Evolutionary conservation across 1,140 invertebrate genomes (phyloP).

Genomic region (Halesus radiatus): DNA sequence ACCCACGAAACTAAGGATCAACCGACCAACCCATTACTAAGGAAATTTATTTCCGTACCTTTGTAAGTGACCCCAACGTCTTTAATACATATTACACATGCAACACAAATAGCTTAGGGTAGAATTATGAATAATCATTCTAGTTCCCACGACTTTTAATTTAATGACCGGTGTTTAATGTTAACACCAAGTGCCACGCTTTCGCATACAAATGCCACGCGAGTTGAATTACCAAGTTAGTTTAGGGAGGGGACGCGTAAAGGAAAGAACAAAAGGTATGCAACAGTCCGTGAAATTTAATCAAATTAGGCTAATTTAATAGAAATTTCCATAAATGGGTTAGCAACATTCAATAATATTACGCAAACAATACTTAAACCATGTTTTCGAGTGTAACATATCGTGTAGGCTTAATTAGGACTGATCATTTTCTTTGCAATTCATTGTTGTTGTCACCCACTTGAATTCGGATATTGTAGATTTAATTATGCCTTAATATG

Average conservation of each 20-base stretch:
- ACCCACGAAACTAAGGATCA: too few species aligned
- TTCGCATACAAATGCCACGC: constrained; percentile 20
- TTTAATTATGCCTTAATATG: too few species aligned
- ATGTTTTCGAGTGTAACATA: not conserved
- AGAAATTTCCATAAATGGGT: not conserved
- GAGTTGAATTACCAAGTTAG: not conserved
- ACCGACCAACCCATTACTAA: too few species aligned
- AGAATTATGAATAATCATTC: not conserved
- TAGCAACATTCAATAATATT: not conserved
- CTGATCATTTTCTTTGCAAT: not conserved
- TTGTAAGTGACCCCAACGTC: too few species aligned
- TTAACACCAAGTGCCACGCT: constrained; percentile 21
- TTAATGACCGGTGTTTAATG: constrained; percentile 6
- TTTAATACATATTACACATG: too few species aligned
- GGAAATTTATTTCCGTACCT: too few species aligned
- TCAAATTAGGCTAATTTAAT: constrained; percentile 7
- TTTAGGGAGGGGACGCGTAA: not conserved
- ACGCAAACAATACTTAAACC: not conserved
- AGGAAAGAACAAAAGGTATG: not conserved
- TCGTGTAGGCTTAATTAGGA: constrained; percentile 1
- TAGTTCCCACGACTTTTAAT: not conserved
- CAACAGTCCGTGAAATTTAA: constrained; percentile 16
- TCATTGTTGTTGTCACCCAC: too few species aligned
- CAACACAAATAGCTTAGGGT: too few species aligned
- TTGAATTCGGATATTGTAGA: too few species aligned